phyloP scores from a whole-genome alignment of 2,797 vertebrate genomes.

The Coranthus polyacanthus region DNA sequence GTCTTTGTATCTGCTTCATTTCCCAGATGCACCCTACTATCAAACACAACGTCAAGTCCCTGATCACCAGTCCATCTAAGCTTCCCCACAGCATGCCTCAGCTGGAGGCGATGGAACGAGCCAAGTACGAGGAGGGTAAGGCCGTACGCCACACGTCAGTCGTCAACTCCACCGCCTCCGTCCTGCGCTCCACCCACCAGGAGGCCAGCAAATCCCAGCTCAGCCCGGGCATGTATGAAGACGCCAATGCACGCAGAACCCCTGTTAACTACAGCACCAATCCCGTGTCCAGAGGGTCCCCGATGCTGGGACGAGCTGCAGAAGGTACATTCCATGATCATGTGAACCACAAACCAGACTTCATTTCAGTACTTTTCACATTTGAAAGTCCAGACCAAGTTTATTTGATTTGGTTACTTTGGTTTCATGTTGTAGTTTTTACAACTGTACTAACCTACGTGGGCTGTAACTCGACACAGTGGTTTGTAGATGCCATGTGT shows the following conservation, averaged over 20 bases:
- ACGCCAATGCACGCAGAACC: conserved; percentile 92
- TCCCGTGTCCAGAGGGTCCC: conserved; percentile 93
- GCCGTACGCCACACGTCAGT: conserved; percentile 92
- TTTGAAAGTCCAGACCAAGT: too few relatives aligned
- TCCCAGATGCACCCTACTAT: conserved; percentile 90
- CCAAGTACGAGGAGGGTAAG: conserved; percentile 94
- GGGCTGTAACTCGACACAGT: too few relatives aligned
- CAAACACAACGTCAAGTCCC: conserved; percentile 98
- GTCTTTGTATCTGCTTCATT: too few relatives aligned
- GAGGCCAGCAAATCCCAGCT: conserved; percentile 93
- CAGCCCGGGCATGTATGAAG: conserved; percentile 97
- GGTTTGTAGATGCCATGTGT: too few relatives aligned
- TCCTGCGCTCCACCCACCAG: conserved; percentile 94
- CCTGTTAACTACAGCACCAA: conserved; percentile 91
- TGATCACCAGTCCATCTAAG: conserved; percentile 95
- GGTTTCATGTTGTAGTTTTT: too few relatives aligned
- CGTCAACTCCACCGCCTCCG: conserved; percentile 94
- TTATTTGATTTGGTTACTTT: too few relatives aligned
- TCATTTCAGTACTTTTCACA: too few relatives aligned
- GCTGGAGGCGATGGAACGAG: conserved; percentile 90
- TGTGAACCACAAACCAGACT: too few relatives aligned
- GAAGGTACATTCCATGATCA: too few relatives aligned
- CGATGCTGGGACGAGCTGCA: conserved; percentile 89
- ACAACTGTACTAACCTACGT: too few relatives aligned
- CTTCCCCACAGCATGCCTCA: conserved; percentile 89